Conservation (phyloP, 2,113 vertebrate species). For the Cairina moschata region DNA sequence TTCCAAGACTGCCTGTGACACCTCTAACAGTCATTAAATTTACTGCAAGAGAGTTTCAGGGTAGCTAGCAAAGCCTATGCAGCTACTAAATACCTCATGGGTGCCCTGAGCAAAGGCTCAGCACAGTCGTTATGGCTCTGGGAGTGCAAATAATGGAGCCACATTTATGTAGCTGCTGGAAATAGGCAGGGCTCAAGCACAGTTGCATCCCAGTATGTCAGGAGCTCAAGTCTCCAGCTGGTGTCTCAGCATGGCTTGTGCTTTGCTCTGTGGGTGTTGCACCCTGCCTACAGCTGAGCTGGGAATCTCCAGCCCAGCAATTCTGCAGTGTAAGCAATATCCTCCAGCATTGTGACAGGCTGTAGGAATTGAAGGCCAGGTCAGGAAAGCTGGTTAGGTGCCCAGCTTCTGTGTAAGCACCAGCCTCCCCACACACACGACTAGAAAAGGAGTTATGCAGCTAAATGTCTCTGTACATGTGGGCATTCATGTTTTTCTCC, state of each 20-base stretch:
- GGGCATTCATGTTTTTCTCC: not conserved
- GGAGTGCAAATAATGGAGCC: not conserved
- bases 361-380: not conserved
- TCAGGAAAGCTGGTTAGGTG: not conserved
- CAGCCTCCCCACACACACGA: not conserved
- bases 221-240: not conserved
- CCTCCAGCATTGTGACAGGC: not conserved
- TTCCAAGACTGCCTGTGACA: not conserved
- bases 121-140: not conserved
- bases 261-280: not conserved
- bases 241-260: slow-evolving; percentile 8
- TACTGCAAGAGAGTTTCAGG: not conserved
- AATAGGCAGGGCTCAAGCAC: not conserved
- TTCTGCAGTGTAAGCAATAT: not conserved
- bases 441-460: not conserved
- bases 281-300: not conserved
- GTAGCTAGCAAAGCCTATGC: not conserved
- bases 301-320: not conserved
- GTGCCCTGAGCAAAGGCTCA: not conserved
- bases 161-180: not conserved
- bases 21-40: not conserved
- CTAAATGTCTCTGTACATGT: not conserved
- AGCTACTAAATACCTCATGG: not conserved
- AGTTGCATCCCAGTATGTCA: not conserved
- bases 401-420: not conserved